Evolutionary conservation across 2,888 invertebrate species (phyloP), one percentile per base, ranked within the genome.

Genomic region (Aspidiotus rigidus): DNA sequence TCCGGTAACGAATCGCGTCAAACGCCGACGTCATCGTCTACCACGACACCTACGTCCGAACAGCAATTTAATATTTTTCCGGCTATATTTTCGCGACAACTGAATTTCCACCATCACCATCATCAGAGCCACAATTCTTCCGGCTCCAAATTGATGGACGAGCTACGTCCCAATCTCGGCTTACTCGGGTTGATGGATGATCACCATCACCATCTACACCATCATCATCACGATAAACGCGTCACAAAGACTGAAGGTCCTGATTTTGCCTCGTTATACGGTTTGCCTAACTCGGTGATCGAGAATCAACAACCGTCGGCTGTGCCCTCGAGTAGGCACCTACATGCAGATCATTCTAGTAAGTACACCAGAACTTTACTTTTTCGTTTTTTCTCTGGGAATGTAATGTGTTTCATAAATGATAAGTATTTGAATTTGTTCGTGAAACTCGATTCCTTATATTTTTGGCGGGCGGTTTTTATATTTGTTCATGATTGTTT

Each of bases 51-150:
- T 49, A 70, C 71, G 55, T 72, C 72, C 49, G 69, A 72, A 73
- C 89, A 90, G 78, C 90, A 90, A 81, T 91, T 91, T 82, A 91
- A 91, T 82, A 92, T 92, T 77, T 91, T 92, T 80, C 91, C 91
- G 75, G 91, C 91, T 72, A 91, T 91, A 78, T 92, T 92, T 80
- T 90, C 90, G 81, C 83, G 91, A 73, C 91, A 92, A 80, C 83
- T 92, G 75, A 91, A 91, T 79, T 91, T 91, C 79, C 73, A 74
- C 67, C 69, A 73, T 64, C 72, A 74, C 71, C 73, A 73, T 64
- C 72, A 72, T 62, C 72, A 72, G 42, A 49, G 62, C 39, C 71
- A 71, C 16, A 70, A 71, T 44, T 69, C 72, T 62, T 71, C 71
- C 64, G 62, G 71, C 61, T 71, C 72, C 74, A 89, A 89, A 77